Conservation (phyloP, 2,113 vertebrate genomes). For the Thamnophis sirtalis region DNA sequence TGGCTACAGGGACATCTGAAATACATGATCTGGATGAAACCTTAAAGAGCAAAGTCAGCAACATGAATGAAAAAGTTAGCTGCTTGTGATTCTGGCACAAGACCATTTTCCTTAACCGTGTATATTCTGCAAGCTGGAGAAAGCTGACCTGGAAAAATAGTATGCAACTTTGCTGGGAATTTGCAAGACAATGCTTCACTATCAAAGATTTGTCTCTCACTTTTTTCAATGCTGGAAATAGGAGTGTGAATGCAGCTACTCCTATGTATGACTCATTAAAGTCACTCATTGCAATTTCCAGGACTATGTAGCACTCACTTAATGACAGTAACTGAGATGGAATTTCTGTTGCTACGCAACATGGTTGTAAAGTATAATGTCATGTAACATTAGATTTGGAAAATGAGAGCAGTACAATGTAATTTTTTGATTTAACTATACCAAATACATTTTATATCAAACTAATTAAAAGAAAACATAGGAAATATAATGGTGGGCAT, state of each 20-base stretch:
- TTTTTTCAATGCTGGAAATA: neutral
- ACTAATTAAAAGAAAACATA: neutral
- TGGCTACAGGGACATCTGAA: constrained; percentile 62
- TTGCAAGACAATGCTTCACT: neutral
- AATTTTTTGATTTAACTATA: neutral
- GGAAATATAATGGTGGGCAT: neutral
- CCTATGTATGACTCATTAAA: neutral
- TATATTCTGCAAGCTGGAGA: neutral
- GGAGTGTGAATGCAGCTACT: neutral
- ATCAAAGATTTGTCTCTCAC: neutral
- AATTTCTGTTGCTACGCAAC: neutral
- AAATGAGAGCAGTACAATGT: neutral
- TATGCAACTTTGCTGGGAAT: neutral
- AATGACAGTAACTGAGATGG: neutral
- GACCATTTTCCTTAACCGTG: neutral
- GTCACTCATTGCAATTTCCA: neutral
- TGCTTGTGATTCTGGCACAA: constrained; percentile 67
- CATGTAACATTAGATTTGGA: neutral
- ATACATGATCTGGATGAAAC: constrained; percentile 53
- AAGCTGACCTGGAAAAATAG: neutral
- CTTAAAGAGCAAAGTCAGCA: constrained; percentile 46
- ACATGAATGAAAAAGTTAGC: constrained; percentile 73
- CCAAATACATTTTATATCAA: neutral
- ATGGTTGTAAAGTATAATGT: neutral
- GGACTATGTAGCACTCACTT: neutral